Evolutionary conservation across 1,140 invertebrate species (phyloP).

Genomic region (Magallana gigas): DNA sequence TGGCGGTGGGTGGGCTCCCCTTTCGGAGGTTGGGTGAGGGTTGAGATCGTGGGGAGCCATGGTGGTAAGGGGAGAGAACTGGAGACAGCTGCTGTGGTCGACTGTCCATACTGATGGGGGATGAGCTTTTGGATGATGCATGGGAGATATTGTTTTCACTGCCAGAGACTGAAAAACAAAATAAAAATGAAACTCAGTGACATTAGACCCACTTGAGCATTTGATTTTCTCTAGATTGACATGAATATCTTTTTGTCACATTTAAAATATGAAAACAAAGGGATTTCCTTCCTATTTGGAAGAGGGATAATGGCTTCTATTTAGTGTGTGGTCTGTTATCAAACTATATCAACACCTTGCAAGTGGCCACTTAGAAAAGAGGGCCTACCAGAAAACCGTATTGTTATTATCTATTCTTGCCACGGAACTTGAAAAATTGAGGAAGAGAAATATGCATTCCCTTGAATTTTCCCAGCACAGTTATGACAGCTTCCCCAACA

Average conservation of each 20-base stretch:
- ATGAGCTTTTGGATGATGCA: conserved; percentile 62
- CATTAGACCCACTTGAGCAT: not conserved
- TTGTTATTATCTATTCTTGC: conserved; percentile 37
- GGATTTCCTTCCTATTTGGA: conserved; percentile 28
- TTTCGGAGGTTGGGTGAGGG: conserved; percentile 57
- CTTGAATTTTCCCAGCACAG: conserved; percentile 15
- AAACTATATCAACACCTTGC: conserved; percentile 39
- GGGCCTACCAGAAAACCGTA: conserved; percentile 19
- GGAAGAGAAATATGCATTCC: conserved; percentile 28
- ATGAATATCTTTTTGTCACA: conserved; percentile 25
- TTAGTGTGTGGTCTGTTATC: conserved; percentile 47
- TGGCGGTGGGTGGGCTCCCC: conserved; percentile 54
- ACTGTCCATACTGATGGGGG: conserved; percentile 61
- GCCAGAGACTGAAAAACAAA: conserved; percentile 60
- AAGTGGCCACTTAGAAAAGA: conserved; percentile 28
- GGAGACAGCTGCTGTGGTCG: conserved; percentile 63
- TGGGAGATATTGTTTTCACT: conserved; percentile 54
- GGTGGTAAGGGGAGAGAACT: conserved; percentile 65
- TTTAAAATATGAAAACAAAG: conserved; percentile 28
- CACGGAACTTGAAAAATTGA: conserved; percentile 33
- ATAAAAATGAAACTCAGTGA: conserved; percentile 22
- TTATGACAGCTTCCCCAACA: conserved; percentile 21
- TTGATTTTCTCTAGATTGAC: conserved; percentile 14
- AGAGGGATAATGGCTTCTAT: conserved; percentile 25
- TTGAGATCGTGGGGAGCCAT: conserved; percentile 60